Conservation (phyloP, 2,797 vertebrate species). For the Molothrus aeneus region DNA sequence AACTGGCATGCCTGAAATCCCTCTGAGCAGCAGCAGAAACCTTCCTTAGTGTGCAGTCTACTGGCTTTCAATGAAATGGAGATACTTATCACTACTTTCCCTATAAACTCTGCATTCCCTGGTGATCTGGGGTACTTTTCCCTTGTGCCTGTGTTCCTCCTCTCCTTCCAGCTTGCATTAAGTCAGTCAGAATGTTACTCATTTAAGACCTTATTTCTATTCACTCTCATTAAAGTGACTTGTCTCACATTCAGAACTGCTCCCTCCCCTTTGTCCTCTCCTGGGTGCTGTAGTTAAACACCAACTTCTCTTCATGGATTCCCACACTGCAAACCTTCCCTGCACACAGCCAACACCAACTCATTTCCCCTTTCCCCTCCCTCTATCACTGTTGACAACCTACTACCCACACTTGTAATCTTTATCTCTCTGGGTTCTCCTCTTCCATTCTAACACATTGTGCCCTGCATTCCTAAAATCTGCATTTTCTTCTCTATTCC, state of each 20-base stretch:
- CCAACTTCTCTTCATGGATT: neutral
- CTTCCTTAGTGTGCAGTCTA: neutral
- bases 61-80: neutral
- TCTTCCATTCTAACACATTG: neutral
- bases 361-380: neutral
- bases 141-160: neutral
- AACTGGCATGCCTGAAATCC: neutral
- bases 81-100: neutral
- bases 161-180: neutral
- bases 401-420: neutral
- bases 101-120: neutral
- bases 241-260: neutral
- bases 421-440: neutral
- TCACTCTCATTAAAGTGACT: neutral
- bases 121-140: neutral
- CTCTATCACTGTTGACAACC: neutral
- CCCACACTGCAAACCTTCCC: neutral
- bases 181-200: neutral
- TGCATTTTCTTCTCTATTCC: neutral
- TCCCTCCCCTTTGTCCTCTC: neutral
- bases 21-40: neutral
- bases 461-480: neutral
- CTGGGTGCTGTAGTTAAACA: neutral
- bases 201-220: neutral
- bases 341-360: neutral